These are phyloP conservation scores for Aleadryas rufinucha DNA, from an alignment of 2,113 vertebrate species.

Conservation along the genomic window DNA sequence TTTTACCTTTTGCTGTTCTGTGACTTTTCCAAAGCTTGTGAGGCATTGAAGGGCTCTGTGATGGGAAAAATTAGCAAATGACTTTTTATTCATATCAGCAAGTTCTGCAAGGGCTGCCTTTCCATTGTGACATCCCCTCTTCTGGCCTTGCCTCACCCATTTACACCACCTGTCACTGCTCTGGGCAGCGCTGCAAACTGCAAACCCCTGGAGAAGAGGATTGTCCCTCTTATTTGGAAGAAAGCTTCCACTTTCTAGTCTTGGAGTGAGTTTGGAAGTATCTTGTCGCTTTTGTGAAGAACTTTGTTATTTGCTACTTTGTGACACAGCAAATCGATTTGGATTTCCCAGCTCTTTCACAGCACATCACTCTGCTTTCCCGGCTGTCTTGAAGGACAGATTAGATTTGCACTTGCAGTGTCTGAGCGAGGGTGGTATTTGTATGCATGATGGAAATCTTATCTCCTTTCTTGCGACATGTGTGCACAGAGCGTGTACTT, in stretches of 20 bases:
- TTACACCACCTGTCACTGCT: background rate
- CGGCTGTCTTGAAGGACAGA: fast-evolving
- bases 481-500: fast-evolving
- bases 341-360: background rate
- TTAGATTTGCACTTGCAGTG: too few relatives aligned
- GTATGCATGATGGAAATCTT: fast-evolving
- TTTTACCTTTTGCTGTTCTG: background rate
- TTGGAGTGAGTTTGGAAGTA: background rate
- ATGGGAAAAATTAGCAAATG: background rate
- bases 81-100: background rate
- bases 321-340: background rate
- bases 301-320: background rate
- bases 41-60: background rate
- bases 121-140: background rate
- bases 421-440: fast-evolving
- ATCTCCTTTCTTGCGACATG: fast-evolving
- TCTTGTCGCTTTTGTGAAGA: background rate
- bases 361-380: background rate
- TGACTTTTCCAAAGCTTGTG: background rate
- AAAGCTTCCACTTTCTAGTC: background rate
- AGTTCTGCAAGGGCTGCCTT: background rate
- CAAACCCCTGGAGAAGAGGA: background rate
- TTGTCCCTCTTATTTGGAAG: background rate
- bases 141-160: background rate
- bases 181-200: fast-evolving